Conservation (phyloP, 2,888 invertebrate species). For the Parnassius smintheus region DNA sequence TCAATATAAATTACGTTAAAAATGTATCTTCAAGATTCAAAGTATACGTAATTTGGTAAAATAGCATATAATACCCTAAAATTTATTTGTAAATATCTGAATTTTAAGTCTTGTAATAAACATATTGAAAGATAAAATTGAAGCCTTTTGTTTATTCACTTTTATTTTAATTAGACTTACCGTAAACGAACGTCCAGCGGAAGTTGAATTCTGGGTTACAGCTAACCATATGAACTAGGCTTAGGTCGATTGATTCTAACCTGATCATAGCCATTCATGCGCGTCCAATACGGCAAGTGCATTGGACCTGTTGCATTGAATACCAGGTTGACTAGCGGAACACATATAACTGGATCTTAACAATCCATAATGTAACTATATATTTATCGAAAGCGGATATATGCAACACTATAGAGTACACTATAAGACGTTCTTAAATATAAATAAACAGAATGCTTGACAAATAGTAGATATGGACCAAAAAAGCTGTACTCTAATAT, state of each 20-base stretch:
- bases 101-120: too few species aligned
- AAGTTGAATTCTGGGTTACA: conserved; percentile 34
- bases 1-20: too few species aligned
- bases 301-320: conserved; percentile 49
- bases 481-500: too few species aligned
- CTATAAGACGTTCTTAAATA: neutral
- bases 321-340: conserved; percentile 67
- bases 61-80: too few species aligned
- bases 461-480: too few species aligned
- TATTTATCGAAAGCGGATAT: conserved; percentile 15
- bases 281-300: conserved; percentile 44
- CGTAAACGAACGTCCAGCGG: conserved; percentile 25
- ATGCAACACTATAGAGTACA: conserved; percentile 4
- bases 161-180: neutral
- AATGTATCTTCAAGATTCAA: too few species aligned
- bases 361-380: conserved; percentile 16
- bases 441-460: neutral
- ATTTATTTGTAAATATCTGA: too few species aligned
- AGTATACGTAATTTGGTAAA: too few species aligned
- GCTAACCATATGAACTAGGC: conserved; percentile 25
- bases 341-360: conserved; percentile 55
- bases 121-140: too few species aligned
- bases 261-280: conserved; percentile 28
- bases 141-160: too few species aligned
- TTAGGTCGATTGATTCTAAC: conserved; percentile 29